Percentiles rank a stretch among this genome's conserved stretches.
These are phyloP conservation scores for Haemorhous mexicanus DNA, from an alignment of 2,113 vertebrate genomes.

Conservation along the genomic window DNA sequence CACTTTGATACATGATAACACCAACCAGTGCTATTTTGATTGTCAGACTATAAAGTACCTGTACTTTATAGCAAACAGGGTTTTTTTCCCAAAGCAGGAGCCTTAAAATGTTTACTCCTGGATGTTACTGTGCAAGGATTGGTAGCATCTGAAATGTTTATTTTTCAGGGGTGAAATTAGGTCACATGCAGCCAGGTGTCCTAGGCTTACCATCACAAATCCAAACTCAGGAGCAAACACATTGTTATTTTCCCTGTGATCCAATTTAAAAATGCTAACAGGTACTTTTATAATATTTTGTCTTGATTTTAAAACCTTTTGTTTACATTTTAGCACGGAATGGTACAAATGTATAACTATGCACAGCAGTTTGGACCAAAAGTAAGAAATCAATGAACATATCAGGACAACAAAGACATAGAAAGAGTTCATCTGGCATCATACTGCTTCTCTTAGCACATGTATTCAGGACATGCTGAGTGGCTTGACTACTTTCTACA, in stretches of 20 bases:
- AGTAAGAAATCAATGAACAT: not conserved
- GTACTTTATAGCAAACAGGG: not conserved
- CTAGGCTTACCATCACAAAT: not conserved
- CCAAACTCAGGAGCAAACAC: not conserved
- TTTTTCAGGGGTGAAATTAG: not conserved
- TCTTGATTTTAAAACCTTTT: not conserved
- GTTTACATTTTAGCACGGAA: not conserved
- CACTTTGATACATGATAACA: not conserved
- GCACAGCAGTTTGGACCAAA: not conserved
- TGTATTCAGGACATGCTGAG: not conserved
- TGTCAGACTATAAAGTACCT: not conserved
- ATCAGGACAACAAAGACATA: not conserved
- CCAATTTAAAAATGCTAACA: not conserved
- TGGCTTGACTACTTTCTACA: constrained; percentile 6
- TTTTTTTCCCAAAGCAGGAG: not conserved
- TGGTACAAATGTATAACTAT: not conserved
- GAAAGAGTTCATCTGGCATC: not conserved
- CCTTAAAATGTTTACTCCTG: not conserved
- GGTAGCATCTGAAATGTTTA: not conserved
- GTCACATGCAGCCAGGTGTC: not conserved
- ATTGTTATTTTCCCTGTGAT: not conserved
- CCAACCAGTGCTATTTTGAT: not conserved
- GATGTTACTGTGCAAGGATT: not conserved
- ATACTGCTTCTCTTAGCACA: not conserved
- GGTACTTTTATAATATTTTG: not conserved